Percentiles rank a stretch among this genome's conserved stretches.
These are phyloP conservation scores for Asbolus verrucosus DNA, from an alignment of 1,140 invertebrate genomes.

Conservation along the genomic window DNA sequence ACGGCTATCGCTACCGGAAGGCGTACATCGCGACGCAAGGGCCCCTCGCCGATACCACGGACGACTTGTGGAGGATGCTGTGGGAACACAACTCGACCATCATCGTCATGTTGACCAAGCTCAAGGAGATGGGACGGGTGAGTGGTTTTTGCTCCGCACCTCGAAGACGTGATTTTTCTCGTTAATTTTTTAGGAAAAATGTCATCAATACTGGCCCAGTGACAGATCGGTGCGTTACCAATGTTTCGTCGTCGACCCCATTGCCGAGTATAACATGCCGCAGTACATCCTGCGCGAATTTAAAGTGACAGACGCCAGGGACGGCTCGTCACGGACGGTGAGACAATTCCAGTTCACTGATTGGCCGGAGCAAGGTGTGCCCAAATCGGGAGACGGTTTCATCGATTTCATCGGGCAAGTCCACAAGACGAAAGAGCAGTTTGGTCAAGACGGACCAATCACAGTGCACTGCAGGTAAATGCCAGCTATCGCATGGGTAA, in stretches of 20 bases:
- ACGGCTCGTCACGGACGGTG: constrained; percentile 95
- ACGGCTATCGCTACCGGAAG: constrained; percentile 89
- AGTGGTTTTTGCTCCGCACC: constrained; percentile 61
- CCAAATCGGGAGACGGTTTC: constrained; percentile 97
- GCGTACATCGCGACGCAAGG: constrained; percentile 99
- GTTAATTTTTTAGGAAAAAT: constrained; percentile 85
- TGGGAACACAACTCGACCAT: constrained; percentile 99
- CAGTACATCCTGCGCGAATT: constrained; percentile 99
- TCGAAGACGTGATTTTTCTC: neutral
- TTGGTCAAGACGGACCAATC: constrained; percentile 99
- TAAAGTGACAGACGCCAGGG: constrained; percentile 94
- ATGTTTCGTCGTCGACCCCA: constrained; percentile 98
- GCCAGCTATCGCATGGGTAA: too few relatives aligned
- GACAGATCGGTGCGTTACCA: constrained; percentile 96
- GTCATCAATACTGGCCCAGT: constrained; percentile 99
- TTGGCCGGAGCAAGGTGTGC: constrained; percentile 98
- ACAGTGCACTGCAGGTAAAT: constrained; percentile 95
- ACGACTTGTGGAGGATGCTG: constrained; percentile 99
- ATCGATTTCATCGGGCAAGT: constrained; percentile 99
- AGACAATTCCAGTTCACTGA: constrained; percentile 99
- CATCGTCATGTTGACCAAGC: constrained; percentile 98
- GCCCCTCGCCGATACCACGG: constrained; percentile 93
- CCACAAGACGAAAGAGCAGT: constrained; percentile 99
- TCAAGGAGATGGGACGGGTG: constrained; percentile 96
- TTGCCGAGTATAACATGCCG: constrained; percentile 99